Evolutionary conservation across 1,140 invertebrate species (phyloP), one percentile per base, ranked within the genome.

Genomic region (Diabrotica virgifera): DNA sequence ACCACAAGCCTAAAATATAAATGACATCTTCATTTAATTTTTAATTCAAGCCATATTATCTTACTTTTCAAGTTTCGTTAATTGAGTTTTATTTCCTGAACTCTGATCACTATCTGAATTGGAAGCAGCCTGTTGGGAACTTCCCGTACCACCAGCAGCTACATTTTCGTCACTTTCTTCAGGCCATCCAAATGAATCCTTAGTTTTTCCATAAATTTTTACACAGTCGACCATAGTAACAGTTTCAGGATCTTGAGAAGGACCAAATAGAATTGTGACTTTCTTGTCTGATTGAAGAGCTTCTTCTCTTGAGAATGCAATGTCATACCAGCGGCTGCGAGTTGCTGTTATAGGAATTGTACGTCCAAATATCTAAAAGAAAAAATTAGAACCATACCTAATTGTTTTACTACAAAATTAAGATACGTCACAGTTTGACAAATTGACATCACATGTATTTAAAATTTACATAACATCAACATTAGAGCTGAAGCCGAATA

Each of bases 151-250:
- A 36, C 52, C 53, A 56, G 80, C 73, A 5, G 76, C 68, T 5
- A 77, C 80, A 38, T 84, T 82, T 66, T 97, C 95, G 74, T 97
- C 95, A 10, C 85, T 87, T 76, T 98, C 96, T 79, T 98, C 96
- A 0, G 96, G 95, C 96, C 96, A 98, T 52, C 95, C 95, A 80
- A 98, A 97, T 0, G 89, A 83, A 77, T 98, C 96, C 82, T 98
- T 98, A 5, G 93, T 94, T 81, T 97, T 97, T 3, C 94, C 95
- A 79, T 98, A 94, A 13, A 67, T 84, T 87, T 67, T 52, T 35
- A 86, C 79, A 87, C 81, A 65, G 36, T 70, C 69, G 10, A 70
- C 63, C 66, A 71, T 70, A n/a, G 67, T 73, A 52, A 73, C 64
- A 9, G 64, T 64, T 51, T 69, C 73, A 65, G 65, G 60, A 60